phyloP scores from a whole-genome alignment of 1,140 invertebrate species.

The Nephila pilipes region DNA sequence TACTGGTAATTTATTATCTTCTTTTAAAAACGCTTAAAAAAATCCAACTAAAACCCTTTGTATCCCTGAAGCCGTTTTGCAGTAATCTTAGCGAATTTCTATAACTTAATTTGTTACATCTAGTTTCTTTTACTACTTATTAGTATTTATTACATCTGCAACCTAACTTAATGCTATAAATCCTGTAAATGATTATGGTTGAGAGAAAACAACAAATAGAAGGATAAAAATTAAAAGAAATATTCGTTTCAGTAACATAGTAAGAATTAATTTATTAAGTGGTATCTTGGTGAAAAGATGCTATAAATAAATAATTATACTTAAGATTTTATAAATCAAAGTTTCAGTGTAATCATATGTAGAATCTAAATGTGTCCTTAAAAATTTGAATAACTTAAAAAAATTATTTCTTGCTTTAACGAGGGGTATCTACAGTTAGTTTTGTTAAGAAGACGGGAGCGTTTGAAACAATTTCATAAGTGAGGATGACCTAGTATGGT shows the following conservation, averaged over 20 bases:
- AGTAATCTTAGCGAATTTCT: neutral
- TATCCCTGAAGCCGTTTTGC: neutral
- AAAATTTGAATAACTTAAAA: no score
- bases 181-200: neutral
- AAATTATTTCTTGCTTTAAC: no score
- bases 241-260: neutral
- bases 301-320: neutral
- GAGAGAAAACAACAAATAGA: neutral
- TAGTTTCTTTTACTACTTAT: neutral
- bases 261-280: neutral
- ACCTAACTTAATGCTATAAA: neutral
- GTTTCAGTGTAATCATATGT: no score
- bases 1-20: neutral
- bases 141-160: neutral
- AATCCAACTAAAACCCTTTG: neutral
- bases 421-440: no score
- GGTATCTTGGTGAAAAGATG: neutral
- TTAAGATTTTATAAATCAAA: no score
- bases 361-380: neutral
- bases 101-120: neutral
- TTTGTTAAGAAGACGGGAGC: no score
- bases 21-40: neutral
- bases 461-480: no score
- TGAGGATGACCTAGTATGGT: no score
- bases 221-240: neutral